Conservation (phyloP, 2,888 invertebrate genomes). For the Eristalis intricaria region DNA sequence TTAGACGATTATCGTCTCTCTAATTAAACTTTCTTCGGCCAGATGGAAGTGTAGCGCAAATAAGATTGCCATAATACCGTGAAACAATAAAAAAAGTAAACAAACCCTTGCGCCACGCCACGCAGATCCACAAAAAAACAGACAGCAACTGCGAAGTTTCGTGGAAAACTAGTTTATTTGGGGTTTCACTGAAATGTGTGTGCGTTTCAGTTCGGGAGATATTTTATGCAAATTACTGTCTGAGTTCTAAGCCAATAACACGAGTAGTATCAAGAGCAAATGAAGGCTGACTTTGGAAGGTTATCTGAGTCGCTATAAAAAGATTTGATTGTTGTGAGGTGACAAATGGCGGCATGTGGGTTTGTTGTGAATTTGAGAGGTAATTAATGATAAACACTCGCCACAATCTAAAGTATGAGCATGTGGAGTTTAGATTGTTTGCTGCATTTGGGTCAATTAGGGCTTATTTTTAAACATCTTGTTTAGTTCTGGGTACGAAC, state of each 20-base stretch:
- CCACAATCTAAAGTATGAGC: too few species aligned
- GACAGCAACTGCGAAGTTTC: neutral
- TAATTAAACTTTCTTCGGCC: conserved; percentile 20
- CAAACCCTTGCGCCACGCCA: neutral
- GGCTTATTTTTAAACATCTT: neutral
- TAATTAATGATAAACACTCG: neutral
- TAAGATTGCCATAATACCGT: conserved; percentile 6
- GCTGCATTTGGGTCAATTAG: neutral
- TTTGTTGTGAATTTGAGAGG: neutral
- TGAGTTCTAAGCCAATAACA: neutral
- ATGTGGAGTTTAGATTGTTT: neutral
- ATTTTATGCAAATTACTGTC: neutral
- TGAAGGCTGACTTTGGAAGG: neutral
- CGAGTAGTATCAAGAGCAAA: neutral
- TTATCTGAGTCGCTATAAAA: neutral
- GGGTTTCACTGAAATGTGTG: neutral
- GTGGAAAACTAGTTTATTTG: neutral
- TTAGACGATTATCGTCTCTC: neutral
- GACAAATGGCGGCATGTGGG: neutral
- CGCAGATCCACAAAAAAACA: neutral
- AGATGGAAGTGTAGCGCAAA: neutral
- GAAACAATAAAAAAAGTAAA: conserved; percentile 2
- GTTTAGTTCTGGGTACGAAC: neutral
- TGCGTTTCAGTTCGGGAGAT: neutral
- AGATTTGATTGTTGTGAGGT: neutral